These are phyloP conservation scores for Prenolepis imparis DNA, from an alignment of 2,888 invertebrate genomes.

Conservation along the genomic window DNA sequence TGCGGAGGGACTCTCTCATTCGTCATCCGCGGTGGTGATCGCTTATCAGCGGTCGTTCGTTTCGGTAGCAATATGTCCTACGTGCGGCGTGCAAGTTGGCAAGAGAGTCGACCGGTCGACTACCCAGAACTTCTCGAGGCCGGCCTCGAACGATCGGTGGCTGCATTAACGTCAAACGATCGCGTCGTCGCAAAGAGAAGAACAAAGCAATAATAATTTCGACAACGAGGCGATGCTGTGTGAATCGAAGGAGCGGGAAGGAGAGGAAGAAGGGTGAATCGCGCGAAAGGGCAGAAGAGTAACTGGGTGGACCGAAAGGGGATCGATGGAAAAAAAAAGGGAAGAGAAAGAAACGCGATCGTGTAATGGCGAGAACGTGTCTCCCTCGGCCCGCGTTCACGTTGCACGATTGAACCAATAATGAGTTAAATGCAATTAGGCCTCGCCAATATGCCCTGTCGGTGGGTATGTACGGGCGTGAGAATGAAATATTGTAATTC, in stretches of 20 bases:
- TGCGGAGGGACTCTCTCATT: slow-evolving; percentile 54
- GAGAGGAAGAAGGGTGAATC: not conserved
- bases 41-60: slow-evolving; percentile 57
- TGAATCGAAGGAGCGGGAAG: slow-evolving; percentile 17
- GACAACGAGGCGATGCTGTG: slow-evolving; percentile 60
- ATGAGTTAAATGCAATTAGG: slow-evolving; percentile 78
- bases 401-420: slow-evolving; percentile 70
- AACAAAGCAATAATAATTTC: slow-evolving; percentile 61
- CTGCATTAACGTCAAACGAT: slow-evolving; percentile 67
- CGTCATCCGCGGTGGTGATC: slow-evolving; percentile 52
- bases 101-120: slow-evolving; percentile 3
- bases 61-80: slow-evolving; percentile 58
- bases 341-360: slow-evolving; percentile 23
- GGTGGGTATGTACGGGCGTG: slow-evolving; percentile 74
- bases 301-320: slow-evolving; percentile 9
- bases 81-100: slow-evolving; percentile 29
- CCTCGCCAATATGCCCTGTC: slow-evolving; percentile 70
- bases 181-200: slow-evolving; percentile 44
- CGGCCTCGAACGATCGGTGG: slow-evolving; percentile 50
- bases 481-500: slow-evolving; percentile 83
- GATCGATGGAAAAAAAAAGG: slow-evolving; percentile 45
- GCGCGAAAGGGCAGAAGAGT: slow-evolving; percentile 11
- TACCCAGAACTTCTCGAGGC: slow-evolving; percentile 42
- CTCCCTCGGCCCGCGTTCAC: slow-evolving; percentile 36
- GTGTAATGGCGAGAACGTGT: slow-evolving; percentile 54